These are phyloP conservation scores for Drosophila erecta DNA, from an alignment of 1,140 invertebrate genomes.

Conservation along the genomic window DNA sequence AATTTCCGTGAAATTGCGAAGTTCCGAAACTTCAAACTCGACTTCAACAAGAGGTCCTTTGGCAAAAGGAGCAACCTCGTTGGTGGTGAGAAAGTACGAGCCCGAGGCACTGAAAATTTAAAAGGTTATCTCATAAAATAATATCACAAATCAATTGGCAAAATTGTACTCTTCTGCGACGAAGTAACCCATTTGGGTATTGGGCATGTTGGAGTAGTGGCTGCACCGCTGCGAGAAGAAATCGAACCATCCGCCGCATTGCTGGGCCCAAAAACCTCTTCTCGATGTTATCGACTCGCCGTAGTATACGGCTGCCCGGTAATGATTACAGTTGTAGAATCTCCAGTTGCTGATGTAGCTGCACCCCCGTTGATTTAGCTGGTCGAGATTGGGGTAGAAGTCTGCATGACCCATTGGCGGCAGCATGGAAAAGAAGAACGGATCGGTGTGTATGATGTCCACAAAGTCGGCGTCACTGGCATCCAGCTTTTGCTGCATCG, in stretches of 20 bases:
- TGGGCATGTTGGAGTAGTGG: conserved; percentile 51
- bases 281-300: conserved; percentile 86
- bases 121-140: neutral
- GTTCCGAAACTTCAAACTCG: conserved; percentile 54
- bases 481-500: conserved; percentile 56
- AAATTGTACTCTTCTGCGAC: conserved; percentile 51
- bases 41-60: conserved; percentile 61
- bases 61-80: conserved; percentile 63
- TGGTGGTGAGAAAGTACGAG: conserved; percentile 70
- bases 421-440: conserved; percentile 87
- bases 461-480: conserved; percentile 89
- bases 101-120: conserved; percentile 55
- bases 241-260: conserved; percentile 69
- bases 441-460: conserved; percentile 91
- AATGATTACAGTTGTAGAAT: conserved; percentile 85
- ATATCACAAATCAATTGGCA: neutral
- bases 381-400: conserved; percentile 93
- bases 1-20: neutral
- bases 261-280: conserved; percentile 70
- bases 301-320: conserved; percentile 86
- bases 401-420: conserved; percentile 89
- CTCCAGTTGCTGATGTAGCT: conserved; percentile 75
- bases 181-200: conserved; percentile 74
- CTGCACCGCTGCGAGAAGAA: conserved; percentile 64
- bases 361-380: conserved; percentile 90